phyloP scores from a whole-genome alignment of 2,797 vertebrate species.

The Myotis findleyi region DNA sequence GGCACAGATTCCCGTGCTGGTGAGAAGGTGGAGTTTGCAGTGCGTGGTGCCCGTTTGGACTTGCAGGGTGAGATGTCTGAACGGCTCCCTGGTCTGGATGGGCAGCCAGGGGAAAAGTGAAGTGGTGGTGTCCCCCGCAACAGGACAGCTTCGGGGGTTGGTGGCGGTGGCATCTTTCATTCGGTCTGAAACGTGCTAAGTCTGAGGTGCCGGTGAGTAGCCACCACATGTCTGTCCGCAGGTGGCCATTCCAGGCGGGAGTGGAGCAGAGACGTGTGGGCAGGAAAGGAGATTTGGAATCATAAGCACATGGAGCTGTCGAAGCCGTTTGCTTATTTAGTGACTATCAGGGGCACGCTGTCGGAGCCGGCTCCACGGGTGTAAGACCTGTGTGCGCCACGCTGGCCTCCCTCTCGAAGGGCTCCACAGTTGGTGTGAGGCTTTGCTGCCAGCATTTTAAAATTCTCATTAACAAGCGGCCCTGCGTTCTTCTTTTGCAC shows the following conservation, averaged over 20 bases:
- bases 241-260: neutral
- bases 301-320: neutral
- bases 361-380: neutral
- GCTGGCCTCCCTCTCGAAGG: neutral
- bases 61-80: no score
- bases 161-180: neutral
- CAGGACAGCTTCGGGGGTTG: neutral
- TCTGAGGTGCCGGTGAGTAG: neutral
- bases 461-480: neutral
- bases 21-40: no score
- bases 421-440: neutral
- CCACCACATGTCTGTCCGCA: neutral
- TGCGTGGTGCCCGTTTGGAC: neutral
- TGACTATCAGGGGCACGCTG: neutral
- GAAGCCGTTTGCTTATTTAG: neutral
- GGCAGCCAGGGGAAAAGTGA: neutral
- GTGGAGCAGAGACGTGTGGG: neutral
- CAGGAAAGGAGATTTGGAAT: neutral
- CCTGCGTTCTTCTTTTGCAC: neutral
- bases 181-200: neutral
- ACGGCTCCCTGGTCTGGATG: neutral
- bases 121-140: neutral
- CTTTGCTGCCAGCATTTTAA: neutral
- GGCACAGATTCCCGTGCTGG: accelerated
- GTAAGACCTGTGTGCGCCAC: neutral